Conservation (phyloP, 2,113 vertebrate genomes). For the Romanogobio albipinnatus region DNA sequence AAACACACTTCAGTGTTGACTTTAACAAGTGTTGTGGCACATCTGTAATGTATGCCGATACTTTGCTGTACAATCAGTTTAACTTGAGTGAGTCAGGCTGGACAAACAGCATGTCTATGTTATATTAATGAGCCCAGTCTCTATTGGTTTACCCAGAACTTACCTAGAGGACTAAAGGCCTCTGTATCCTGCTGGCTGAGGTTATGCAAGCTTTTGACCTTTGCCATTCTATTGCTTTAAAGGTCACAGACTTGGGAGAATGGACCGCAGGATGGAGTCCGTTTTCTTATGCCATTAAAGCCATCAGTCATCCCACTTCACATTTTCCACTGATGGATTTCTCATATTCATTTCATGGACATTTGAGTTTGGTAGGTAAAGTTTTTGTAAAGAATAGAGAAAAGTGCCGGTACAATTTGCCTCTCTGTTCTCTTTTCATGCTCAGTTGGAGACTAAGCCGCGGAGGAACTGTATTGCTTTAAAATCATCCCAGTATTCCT, state of each 20-base stretch:
- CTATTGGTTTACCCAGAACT: constrained; percentile 63
- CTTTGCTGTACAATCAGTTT: constrained; percentile 61
- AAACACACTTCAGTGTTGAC: constrained; percentile 40
- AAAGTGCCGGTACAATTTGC: constrained; percentile 25
- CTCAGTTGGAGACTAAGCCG: constrained; percentile 47
- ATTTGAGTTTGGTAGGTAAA: constrained; percentile 70
- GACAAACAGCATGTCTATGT: constrained; percentile 65
- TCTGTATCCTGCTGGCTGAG: constrained; percentile 48
- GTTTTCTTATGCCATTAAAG: constrained; percentile 50
- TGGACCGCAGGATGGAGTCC: constrained; percentile 51
- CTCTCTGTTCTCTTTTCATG: constrained; percentile 47
- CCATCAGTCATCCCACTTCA: constrained; percentile 58
- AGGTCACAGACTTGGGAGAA: constrained; percentile 66
- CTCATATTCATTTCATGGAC: constrained; percentile 77
- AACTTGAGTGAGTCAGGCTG: constrained; percentile 63
- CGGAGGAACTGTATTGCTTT: constrained; percentile 32
- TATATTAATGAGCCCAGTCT: constrained; percentile 62
- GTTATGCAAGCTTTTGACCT: constrained; percentile 53
- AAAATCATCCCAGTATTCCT: neutral
- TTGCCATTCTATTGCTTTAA: constrained; percentile 62
- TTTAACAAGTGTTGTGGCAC: constrained; percentile 45
- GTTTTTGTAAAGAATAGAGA: constrained; percentile 57
- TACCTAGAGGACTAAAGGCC: constrained; percentile 42
- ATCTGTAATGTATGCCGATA: constrained; percentile 65
- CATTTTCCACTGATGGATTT: constrained; percentile 64